Conservation (phyloP, 2,888 invertebrate genomes). For the Phalera bucephala region DNA sequence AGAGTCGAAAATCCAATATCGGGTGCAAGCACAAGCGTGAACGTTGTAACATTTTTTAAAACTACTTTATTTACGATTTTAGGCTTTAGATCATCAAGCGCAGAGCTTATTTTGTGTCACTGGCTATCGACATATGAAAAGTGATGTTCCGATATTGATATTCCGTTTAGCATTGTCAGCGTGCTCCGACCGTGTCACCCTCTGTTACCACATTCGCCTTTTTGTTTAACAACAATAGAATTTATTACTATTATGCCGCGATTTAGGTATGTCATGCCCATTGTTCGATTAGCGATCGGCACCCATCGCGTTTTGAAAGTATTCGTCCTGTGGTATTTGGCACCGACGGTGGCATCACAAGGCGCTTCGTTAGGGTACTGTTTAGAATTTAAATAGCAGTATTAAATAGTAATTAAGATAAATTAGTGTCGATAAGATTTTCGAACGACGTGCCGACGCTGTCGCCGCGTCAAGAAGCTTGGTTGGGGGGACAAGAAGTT, state of each 20-base stretch:
- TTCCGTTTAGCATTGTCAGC: constrained; percentile 50
- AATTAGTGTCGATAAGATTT: constrained; percentile 71
- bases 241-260: constrained; percentile 46
- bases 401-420: constrained; percentile 78
- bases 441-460: constrained; percentile 58
- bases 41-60: constrained; percentile 45
- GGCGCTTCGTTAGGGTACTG: constrained; percentile 63
- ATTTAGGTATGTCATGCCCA: constrained; percentile 55
- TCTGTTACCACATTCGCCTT: constrained; percentile 47
- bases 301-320: constrained; percentile 55
- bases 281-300: constrained; percentile 72
- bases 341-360: constrained; percentile 72
- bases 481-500: constrained; percentile 14
- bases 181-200: constrained; percentile 56
- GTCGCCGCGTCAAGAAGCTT: constrained; percentile 50
- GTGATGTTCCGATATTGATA: constrained; percentile 53
- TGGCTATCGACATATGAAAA: constrained; percentile 45
- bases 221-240: constrained; percentile 63
- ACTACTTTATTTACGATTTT: constrained; percentile 20
- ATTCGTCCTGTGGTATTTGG: constrained; percentile 67
- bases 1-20: constrained; percentile 66
- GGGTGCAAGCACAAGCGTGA: constrained; percentile 38
- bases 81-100: constrained; percentile 13
- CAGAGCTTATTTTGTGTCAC: constrained; percentile 32
- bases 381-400: constrained; percentile 70